Percentiles rank a stretch among this genome's conserved stretches.
phyloP scores from a whole-genome alignment of 2,888 invertebrate species.

The Abrostola triplasia region DNA sequence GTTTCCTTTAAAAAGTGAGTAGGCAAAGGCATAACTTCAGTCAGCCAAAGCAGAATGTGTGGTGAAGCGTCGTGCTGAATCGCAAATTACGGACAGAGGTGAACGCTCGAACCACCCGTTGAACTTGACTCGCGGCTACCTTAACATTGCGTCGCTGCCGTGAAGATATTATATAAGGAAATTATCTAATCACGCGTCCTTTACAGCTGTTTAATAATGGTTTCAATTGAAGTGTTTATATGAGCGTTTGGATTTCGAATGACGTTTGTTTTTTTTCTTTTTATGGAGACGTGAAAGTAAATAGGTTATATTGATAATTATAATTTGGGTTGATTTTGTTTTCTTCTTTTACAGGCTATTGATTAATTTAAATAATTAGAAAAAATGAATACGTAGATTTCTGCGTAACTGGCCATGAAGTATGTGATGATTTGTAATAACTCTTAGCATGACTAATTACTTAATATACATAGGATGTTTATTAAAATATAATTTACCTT shows the following conservation, averaged over 20 bases:
- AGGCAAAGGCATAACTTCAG: slow-evolving; percentile 20
- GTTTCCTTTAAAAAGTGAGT: slow-evolving; percentile 7
- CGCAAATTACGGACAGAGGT: slow-evolving; percentile 74
- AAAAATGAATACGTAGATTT: no score
- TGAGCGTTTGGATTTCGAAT: slow-evolving; percentile 15
- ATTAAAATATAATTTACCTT: background rate
- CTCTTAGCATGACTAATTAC: no score
- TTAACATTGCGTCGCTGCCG: slow-evolving; percentile 67
- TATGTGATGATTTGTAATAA: no score
- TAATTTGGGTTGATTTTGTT: no score
- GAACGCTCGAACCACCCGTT: slow-evolving; percentile 72
- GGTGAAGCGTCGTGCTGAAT: slow-evolving; percentile 59
- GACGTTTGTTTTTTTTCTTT: background rate
- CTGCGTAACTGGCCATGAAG: no score
- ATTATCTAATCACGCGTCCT: slow-evolving; percentile 51
- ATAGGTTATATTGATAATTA: no score
- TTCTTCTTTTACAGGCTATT: no score
- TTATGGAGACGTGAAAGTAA: background rate
- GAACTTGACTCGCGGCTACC: slow-evolving; percentile 82
- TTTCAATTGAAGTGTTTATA: slow-evolving; percentile 15
- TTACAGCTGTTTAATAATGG: slow-evolving; percentile 18
- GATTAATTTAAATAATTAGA: no score
- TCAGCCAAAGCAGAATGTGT: slow-evolving; percentile 34
- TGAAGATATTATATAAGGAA: slow-evolving; percentile 63
- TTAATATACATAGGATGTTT: no score